Base-by-base conservation (phyloP, 2,888 invertebrate species). In the Pollenia angustigena region DNA sequence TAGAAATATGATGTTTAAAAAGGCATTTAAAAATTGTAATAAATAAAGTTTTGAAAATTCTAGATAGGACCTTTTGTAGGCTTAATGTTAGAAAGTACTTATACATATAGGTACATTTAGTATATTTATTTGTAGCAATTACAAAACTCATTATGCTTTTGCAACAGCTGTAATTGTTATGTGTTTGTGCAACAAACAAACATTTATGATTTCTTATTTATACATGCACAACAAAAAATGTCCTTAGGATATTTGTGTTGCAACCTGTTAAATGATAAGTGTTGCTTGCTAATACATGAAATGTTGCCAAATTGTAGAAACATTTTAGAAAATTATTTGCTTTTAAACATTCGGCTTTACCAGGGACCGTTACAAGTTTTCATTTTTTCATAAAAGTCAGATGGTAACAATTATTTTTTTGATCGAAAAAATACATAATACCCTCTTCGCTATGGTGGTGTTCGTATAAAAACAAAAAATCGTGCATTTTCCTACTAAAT, bases 181-280 rank as follows among this genome's bases (percentile, higher is more conserved):
- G 75, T 68, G 66, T 66, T 76, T 76, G 23, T 46, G 54, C 32
- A 76, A 66, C 23, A 54, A 76, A 66, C 23, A 54, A 52, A 54
- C 52, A 71, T 71, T 72, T 81, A 72, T 64, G 56, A 64, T 64
- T 72, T 46, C 62, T 32, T 62, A 72, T 64, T 72, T 72, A 68
- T 71, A 46, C 46, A 72, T 81, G 54, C 46, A 23, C 54, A 62
- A 54, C 60, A 54, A 52, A 16, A 64, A 62, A 40, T 68, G 11
- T 48, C 81, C 72, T 81, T 23, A 56, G 72, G 81, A 64, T 48
- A 48, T 81, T 66, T 62, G 12, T 62, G 62, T 81, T 46, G 40
- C 71, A 54, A n/a, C 23, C 32, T 46, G 40, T 58, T 56, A 46
- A 46, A n/a, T 69, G 46, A 52, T 44, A 12, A 23, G 1, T 32